These are phyloP conservation scores for Chaetura pelagica DNA, from an alignment of 2,113 vertebrate genomes.

Conservation along the genomic window DNA sequence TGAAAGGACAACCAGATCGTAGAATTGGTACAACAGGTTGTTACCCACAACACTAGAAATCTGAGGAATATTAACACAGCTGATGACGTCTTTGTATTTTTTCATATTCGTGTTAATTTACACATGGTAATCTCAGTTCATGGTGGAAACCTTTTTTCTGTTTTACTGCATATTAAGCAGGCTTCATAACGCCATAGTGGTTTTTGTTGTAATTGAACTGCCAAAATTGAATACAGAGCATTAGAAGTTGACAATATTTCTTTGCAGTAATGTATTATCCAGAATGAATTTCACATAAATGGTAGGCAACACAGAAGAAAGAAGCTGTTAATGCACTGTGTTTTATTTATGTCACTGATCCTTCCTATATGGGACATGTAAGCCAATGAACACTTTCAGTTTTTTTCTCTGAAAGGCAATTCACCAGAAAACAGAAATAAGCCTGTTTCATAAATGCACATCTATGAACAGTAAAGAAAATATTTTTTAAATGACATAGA, in stretches of 20 bases:
- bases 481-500: background rate
- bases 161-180: background rate
- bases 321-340: background rate
- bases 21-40: background rate
- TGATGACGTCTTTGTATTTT: background rate
- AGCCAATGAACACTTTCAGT: background rate
- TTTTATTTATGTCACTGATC: background rate
- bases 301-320: background rate
- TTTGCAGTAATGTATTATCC: background rate
- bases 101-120: background rate
- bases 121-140: background rate
- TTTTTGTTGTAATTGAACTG: background rate
- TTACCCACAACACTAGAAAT: background rate
- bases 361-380: background rate
- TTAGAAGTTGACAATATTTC: background rate
- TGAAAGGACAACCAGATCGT: background rate
- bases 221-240: background rate
- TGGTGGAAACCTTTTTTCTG: background rate
- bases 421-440: background rate
- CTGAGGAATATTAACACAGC: background rate
- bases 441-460: background rate
- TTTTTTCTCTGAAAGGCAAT: background rate
- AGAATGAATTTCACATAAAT: background rate
- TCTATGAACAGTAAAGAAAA: background rate
- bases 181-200: background rate